Percentiles rank a stretch among this genome's conserved stretches.
These are phyloP conservation scores for Manis crassicaudata DNA, from an alignment of 2,797 vertebrate species.

Conservation along the genomic window DNA sequence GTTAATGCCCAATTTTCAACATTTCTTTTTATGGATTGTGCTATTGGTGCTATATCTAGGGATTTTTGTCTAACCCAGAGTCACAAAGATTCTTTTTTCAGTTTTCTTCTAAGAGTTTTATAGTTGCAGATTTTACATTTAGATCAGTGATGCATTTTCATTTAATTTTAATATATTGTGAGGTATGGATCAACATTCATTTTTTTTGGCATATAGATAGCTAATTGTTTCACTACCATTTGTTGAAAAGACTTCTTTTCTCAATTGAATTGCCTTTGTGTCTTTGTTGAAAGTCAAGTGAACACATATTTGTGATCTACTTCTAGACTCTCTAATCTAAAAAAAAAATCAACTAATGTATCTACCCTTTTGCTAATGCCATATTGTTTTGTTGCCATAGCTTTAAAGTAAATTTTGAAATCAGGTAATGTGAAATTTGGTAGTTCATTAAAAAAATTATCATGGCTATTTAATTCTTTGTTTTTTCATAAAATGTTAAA, in stretches of 20 bases:
- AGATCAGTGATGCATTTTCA: neutral
- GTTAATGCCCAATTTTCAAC: neutral
- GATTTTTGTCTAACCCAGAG: neutral
- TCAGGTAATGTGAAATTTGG: neutral
- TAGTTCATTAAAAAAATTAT: neutral
- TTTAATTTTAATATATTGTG: neutral
- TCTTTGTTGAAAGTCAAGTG: constrained; percentile 7
- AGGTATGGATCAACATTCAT: neutral
- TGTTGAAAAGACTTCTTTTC: constrained; percentile 25
- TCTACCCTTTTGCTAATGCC: neutral
- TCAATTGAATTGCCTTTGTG: neutral
- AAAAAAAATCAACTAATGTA: neutral
- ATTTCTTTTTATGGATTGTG: neutral
- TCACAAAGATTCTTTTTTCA: neutral
- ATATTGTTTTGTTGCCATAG: neutral
- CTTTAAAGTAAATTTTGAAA: constrained; percentile 11
- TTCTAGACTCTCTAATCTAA: neutral
- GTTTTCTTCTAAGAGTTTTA: neutral
- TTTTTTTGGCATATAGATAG: neutral
- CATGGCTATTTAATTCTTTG: neutral
- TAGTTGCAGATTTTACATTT: neutral
- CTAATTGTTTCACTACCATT: neutral
- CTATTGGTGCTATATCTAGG: neutral
- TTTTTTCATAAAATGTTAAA: neutral
- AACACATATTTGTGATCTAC: neutral